Conservation (phyloP, 1,140 invertebrate species). For the Saccostrea glomerata region DNA sequence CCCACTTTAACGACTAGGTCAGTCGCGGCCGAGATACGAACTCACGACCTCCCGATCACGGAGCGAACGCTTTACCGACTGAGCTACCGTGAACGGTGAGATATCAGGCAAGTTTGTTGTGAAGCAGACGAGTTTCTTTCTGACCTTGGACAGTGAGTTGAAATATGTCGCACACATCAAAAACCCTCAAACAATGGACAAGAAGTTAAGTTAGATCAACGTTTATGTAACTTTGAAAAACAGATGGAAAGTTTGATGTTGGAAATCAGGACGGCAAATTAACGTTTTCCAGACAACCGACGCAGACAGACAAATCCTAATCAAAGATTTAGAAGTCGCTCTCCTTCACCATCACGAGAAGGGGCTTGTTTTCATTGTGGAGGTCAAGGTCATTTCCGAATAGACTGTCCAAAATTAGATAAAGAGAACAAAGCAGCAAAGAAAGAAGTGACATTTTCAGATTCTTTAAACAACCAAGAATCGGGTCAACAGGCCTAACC, state of each 20-base stretch:
- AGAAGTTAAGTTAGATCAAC: background rate
- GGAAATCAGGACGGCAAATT: background rate
- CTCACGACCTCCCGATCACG: no score
- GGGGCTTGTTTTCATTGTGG: conserved; percentile 47
- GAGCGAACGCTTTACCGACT: no score
- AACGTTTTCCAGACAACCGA: background rate
- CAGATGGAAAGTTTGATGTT: background rate
- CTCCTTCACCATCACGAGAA: no score
- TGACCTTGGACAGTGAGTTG: background rate
- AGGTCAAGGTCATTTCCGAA: conserved; percentile 35
- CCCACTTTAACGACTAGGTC: no score
- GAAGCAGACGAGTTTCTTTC: background rate
- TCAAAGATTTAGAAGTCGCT: background rate
- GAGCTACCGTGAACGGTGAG: no score
- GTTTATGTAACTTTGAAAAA: background rate
- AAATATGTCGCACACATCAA: background rate
- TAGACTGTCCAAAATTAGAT: no score
- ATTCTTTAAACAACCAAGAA: conserved; percentile 41
- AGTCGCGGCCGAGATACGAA: no score
- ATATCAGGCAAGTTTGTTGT: background rate
- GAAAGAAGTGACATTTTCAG: background rate
- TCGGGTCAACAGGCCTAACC: conserved; percentile 17
- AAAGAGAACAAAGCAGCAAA: background rate
- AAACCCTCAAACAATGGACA: background rate
- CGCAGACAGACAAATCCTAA: background rate